These are phyloP conservation scores for Dipodomys stephensi DNA, from an alignment of 2,113 vertebrate species.

Conservation along the genomic window DNA sequence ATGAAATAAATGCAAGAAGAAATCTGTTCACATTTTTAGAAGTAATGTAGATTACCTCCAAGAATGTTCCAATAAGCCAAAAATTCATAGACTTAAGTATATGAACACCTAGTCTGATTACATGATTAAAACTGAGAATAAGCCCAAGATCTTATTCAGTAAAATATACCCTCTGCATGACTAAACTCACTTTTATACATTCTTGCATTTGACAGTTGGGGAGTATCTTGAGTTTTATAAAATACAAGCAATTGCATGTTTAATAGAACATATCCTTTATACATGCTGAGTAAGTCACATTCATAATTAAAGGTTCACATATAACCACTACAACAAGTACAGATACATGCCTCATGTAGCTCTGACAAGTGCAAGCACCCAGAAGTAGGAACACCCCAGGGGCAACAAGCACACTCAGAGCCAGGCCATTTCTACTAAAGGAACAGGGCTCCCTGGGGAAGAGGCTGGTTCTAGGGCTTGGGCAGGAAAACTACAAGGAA, in stretches of 20 bases:
- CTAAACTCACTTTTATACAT: neutral
- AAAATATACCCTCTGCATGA: constrained; percentile 15
- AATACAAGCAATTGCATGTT: neutral
- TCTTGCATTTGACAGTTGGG: constrained; percentile 2
- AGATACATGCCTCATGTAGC: neutral
- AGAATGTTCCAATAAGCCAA: neutral
- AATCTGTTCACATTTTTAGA: constrained; percentile 22
- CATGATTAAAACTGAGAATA: constrained; percentile 46
- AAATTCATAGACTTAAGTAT: neutral
- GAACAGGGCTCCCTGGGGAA: neutral
- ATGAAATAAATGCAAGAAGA: neutral
- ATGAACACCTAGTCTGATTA: neutral
- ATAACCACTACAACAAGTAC: neutral
- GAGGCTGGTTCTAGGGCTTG: neutral
- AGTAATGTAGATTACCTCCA: neutral
- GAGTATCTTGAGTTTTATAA: neutral
- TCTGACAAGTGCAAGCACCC: neutral
- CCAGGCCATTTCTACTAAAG: constrained; percentile 12
- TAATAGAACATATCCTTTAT: neutral
- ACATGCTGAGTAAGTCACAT: constrained; percentile 30
- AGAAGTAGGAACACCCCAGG: neutral
- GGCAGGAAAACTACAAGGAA: neutral
- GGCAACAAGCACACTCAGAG: neutral
- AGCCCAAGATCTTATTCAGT: neutral
- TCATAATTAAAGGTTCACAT: constrained; percentile 51